Conservation (phyloP, 2,888 invertebrate species). For the Keiferia lycopersicella region DNA sequence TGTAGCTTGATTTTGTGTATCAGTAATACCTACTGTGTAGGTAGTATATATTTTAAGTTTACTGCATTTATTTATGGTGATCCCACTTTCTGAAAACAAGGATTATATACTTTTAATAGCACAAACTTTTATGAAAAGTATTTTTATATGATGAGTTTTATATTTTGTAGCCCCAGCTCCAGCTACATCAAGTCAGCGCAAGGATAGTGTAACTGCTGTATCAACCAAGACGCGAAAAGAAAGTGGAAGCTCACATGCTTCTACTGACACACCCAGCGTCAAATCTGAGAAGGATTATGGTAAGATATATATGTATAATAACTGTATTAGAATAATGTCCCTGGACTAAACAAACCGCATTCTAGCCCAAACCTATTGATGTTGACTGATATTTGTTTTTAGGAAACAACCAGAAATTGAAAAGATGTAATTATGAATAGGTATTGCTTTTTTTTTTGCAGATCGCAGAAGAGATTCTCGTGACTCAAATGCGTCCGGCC, state of each 20-base stretch:
- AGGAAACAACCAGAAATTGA: background rate
- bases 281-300: slow-evolving; percentile 77
- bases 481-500: slow-evolving; percentile 75
- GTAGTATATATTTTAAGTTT: background rate
- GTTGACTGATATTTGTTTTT: slow-evolving; percentile 3
- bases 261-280: slow-evolving; percentile 73
- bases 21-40: background rate
- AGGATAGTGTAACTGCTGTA: slow-evolving; percentile 66
- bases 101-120: too few relatives aligned
- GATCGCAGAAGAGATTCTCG: slow-evolving; percentile 74
- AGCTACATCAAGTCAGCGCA: slow-evolving; percentile 49
- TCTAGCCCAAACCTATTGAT: background rate
- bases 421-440: background rate
- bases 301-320: slow-evolving; percentile 39
- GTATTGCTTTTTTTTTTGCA: slow-evolving; percentile 32
- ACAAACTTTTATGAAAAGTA: background rate
- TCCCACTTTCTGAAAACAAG: background rate
- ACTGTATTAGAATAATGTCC: background rate
- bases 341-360: too few relatives aligned
- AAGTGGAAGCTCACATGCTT: slow-evolving; percentile 75
- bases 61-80: background rate
- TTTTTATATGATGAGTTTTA: background rate
- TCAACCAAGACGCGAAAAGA: slow-evolving; percentile 71
- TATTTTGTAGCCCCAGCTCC: slow-evolving; percentile 19
- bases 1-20: background rate